Evolutionary conservation across 2,888 invertebrate species (phyloP).

Genomic region (Drosophila atripex): DNA sequence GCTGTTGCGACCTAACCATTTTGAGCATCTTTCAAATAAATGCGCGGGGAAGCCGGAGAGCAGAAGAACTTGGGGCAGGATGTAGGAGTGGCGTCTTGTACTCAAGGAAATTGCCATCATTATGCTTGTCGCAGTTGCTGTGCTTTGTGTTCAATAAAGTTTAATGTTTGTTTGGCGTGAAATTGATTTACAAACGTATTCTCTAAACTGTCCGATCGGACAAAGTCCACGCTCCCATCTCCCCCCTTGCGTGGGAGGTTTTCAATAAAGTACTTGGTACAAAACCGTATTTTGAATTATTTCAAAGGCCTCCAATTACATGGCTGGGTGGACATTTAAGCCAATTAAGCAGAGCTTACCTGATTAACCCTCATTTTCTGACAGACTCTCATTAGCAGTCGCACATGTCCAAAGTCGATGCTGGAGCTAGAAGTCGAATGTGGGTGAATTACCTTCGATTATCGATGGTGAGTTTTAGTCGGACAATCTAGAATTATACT

Average conservation of each 20-base stretch:
- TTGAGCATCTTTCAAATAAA: constrained; percentile 40
- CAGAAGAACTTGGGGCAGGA: constrained; percentile 1
- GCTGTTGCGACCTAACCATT: background rate
- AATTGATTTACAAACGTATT: constrained; percentile 67
- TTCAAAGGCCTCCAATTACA: constrained; percentile 56
- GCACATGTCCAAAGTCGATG: constrained; percentile 55
- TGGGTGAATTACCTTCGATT: background rate
- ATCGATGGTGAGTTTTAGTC: constrained; percentile 14
- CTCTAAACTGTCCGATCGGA: background rate
- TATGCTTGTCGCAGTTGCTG: constrained; percentile 68
- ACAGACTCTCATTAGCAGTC: constrained; percentile 45
- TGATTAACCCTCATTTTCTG: constrained; percentile 49
- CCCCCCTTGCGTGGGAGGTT: background rate
- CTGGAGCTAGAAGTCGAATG: constrained; percentile 39
- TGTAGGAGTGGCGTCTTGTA: constrained; percentile 57
- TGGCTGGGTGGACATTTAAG: constrained; percentile 42
- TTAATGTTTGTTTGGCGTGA: constrained; percentile 75
- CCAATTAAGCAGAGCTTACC: constrained; percentile 71
- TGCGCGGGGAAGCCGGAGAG: constrained; percentile 10
- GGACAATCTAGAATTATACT: constrained; percentile 71
- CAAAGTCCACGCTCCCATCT: constrained; percentile 1
- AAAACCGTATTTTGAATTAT: constrained; percentile 7
- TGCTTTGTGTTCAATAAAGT: constrained; percentile 74
- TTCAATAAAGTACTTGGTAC: constrained; percentile 18
- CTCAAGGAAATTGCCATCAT: constrained; percentile 82